Percentiles rank a stretch among this genome's conserved stretches.
Evolutionary conservation across 2,113 vertebrate genomes (phyloP).

Genomic region (Rattus rattus): DNA sequence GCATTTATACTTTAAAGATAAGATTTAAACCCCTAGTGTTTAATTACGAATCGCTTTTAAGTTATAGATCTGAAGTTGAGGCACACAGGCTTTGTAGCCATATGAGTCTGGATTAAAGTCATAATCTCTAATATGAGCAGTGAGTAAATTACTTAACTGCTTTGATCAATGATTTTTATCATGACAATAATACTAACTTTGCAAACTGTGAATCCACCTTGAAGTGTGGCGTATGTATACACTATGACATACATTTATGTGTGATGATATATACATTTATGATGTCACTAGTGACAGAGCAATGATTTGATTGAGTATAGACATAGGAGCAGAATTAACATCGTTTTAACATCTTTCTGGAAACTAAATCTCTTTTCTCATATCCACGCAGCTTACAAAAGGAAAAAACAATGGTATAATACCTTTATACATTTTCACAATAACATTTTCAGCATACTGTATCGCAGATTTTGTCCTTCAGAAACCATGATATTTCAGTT

Average conservation of each 20-base stretch:
- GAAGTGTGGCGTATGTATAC: not conserved
- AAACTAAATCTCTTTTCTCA: slow-evolving; percentile 16
- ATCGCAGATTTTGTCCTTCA: slow-evolving; percentile 23
- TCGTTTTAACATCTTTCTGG: slow-evolving; percentile 27
- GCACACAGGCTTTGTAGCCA: not conserved
- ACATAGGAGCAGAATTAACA: not conserved
- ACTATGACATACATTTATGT: not conserved
- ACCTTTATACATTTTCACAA: not conserved
- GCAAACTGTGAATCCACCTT: not conserved
- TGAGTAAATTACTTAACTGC: not conserved
- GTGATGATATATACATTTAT: not conserved
- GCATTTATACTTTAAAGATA: not conserved
- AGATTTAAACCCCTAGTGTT: not conserved
- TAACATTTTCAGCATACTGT: slow-evolving; percentile 16
- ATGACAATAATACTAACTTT: not conserved
- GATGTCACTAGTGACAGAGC: not conserved
- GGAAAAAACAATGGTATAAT: not conserved
- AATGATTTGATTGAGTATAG: not conserved
- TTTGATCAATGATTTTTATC: not conserved
- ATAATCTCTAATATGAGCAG: not conserved
- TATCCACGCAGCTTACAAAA: not conserved
- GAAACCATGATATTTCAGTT: slow-evolving; percentile 39
- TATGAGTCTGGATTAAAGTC: too few relatives aligned
- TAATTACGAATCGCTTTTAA: not conserved
- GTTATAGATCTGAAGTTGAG: not conserved